Evolutionary conservation across 1,140 invertebrate genomes (phyloP), one percentile per base, ranked within the genome.

Genomic region (Drosophila albomicans): DNA sequence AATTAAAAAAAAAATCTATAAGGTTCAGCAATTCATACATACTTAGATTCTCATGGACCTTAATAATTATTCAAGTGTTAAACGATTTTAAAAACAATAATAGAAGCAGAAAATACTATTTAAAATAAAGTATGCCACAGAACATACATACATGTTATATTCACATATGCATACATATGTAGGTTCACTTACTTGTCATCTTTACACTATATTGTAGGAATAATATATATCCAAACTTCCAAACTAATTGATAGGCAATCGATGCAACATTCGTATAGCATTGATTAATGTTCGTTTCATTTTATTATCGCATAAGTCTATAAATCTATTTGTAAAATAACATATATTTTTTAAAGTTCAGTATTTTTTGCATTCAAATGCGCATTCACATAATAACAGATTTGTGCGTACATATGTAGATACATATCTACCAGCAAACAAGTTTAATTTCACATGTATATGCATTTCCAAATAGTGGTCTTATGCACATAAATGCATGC

Each of bases 371-470:
- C 13, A 57, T 38, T 20, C 32, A 57, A 13, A 45, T 57, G 7
- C 16, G 25, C 30, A 45, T 49, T 38, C n/a, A 43, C 46, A 43
- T 13, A 32, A 16, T 45, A 56, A 32, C 48, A 56, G 8, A 20
- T 66, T 62, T 62, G 20, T 25, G 20, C 10, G 35, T 10, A 64
- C 1, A 38, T 61, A 62, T 62, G 35, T 35, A 59, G 35, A 38
- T 38, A 38, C 8, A 25, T 20, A 38, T 62, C 35, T 66, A 61
- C 69, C 69, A 49, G 62, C 69, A 76, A 76, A 76, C 74, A 75
- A 78, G 63, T 78, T 69, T 75, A 57, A 56, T 32, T 64, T 45
- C 16, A 70, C 35, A 45, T 32, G 46, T 46, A 45, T 32, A 54
- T 46, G 56, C 13, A 71, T 20, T 38, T 10, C 30, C 30, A 32